Conservation (phyloP, 2,113 vertebrate genomes). For the Odocoileus virginianus region DNA sequence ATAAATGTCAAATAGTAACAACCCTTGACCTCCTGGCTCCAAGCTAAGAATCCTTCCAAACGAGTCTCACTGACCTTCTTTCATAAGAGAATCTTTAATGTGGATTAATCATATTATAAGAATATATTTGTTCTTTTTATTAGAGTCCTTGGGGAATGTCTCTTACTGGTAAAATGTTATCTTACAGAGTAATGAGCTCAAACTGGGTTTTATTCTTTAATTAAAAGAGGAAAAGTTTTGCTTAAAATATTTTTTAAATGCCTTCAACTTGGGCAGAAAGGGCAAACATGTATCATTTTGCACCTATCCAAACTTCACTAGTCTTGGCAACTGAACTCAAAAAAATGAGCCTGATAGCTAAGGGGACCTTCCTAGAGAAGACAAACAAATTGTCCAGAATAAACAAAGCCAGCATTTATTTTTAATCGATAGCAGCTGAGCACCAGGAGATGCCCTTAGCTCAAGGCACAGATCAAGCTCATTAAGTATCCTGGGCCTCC, state of each 20-base stretch:
- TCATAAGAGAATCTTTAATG: constrained; percentile 52
- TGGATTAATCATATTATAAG: constrained; percentile 59
- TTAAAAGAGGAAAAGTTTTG: constrained; percentile 60
- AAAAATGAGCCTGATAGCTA: constrained; percentile 45
- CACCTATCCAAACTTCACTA: neutral
- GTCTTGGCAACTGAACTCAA: constrained; percentile 29
- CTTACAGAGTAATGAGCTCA: constrained; percentile 28
- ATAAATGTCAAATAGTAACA: constrained; percentile 57
- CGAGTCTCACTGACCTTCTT: constrained; percentile 27
- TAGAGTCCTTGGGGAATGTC: constrained; percentile 42
- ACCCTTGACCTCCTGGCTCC: constrained; percentile 20
- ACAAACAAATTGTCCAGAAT: constrained; percentile 62
- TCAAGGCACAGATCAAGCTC: constrained; percentile 58
- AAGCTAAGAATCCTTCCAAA: constrained; percentile 18
- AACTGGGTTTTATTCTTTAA: constrained; percentile 56
- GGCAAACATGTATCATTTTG: constrained; percentile 30
- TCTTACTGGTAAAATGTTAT: constrained; percentile 45
- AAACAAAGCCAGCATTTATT: constrained; percentile 64
- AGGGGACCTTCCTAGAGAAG: constrained; percentile 40
- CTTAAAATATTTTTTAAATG: constrained; percentile 41
- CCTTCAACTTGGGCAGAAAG: neutral
- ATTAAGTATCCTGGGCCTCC: constrained; percentile 33
- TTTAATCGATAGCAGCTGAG: constrained; percentile 63
- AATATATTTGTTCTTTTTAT: constrained; percentile 64
- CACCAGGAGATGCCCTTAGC: constrained; percentile 35